Base-by-base conservation (phyloP, 2,888 invertebrate genomes). In the Temnothorax ravouxi region DNA sequence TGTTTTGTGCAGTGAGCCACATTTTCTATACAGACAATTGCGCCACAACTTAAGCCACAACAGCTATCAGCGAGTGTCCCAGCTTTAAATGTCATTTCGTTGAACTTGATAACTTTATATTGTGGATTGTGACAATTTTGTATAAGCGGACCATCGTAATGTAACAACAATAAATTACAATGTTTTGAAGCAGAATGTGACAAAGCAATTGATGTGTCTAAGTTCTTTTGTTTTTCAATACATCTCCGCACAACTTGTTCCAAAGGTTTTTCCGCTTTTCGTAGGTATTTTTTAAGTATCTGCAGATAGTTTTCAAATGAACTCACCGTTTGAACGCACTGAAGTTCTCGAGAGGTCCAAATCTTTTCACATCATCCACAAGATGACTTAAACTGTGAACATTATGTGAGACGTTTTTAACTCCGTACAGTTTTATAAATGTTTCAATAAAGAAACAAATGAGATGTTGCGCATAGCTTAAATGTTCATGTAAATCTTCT, bases 251-350 rank as follows among this genome's bases (percentile, higher is more conserved):
- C 59, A 15, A 74, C 25, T 56, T 74, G 59, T 47, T 74, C 41
- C 15, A 74, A 47, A 18, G 59, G 59, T 41, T 18, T 72, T 13
- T 74, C 72, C 2, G 72, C 25, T 74, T 74, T 74, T n/a, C 59
- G 18, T 4, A 44, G 0, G 6, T 25, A 47, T 47, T 61, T 74
- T 29, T 59, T 74, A 3, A 74, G 21, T 56, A 6, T 59, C 18
- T 59, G 59, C 29, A 71, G 8, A 21, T 34, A 38, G 3, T 71
- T 71, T n/a, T 71, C 54, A 54, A 38, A 71, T n/a, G n/a, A n/a
- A n/a, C n/a, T n/a, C n/a, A n/a, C n/a, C n/a, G n/a, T 21, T 72
- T 72, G 13, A 72, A 72, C 13, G 38, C 54, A n/a, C 72, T 72
- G 11, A 72, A 72, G 8, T 44, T 72, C 4, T 72, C 72, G 0